Conservation (phyloP, 1,140 invertebrate species). For the Tribolium castaneum region DNA sequence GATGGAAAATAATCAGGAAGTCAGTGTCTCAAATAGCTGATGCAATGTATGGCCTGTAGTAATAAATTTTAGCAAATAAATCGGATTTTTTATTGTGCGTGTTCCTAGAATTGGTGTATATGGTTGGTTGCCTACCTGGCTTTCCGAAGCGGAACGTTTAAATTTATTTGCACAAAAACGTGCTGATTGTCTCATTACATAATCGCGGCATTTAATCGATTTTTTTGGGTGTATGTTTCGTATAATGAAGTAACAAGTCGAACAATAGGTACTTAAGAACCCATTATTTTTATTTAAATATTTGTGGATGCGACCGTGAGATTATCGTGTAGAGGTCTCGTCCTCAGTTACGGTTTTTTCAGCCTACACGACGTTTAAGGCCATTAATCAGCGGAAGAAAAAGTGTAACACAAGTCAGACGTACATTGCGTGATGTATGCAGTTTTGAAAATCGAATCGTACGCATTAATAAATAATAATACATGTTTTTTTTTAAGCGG, state of each 20-base stretch:
- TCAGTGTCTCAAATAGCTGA: constrained; percentile 10
- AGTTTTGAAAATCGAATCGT: neutral
- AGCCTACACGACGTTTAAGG: neutral
- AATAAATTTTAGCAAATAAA: neutral
- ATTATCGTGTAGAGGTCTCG: neutral
- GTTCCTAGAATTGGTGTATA: no score
- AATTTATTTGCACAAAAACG: neutral
- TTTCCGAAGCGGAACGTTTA: neutral
- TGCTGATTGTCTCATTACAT: neutral
- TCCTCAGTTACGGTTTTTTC: constrained; percentile 2
- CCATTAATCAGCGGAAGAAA: neutral
- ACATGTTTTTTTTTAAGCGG: constrained; percentile 7
- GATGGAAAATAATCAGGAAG: constrained; percentile 15
- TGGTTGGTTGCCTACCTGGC: neutral
- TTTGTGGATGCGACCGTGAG: constrained; percentile 16
- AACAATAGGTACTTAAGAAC: constrained; percentile 19
- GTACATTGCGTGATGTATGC: neutral
- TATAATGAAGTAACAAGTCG: constrained; percentile 5
- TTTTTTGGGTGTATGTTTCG: neutral
- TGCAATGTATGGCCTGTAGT: neutral
- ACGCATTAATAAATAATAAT: neutral
- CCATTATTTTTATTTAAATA: constrained; percentile 11
- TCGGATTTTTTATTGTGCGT: neutral
- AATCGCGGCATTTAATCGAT: neutral
- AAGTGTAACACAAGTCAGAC: neutral